These are phyloP conservation scores for Cydia fagiglandana DNA, from an alignment of 1,140 invertebrate species.

Conservation along the genomic window DNA sequence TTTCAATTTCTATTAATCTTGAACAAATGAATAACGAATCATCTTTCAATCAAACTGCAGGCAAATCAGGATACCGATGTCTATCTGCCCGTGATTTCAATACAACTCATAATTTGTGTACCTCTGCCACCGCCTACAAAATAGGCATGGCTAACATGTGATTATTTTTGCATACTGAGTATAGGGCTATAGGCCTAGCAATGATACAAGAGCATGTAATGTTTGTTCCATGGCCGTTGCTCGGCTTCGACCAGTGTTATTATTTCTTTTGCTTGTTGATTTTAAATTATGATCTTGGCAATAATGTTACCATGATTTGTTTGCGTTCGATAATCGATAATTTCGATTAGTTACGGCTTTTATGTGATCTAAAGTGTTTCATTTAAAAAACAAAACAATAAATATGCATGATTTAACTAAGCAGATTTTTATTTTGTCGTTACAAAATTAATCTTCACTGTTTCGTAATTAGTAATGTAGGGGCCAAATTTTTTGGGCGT, in stretches of 20 bases:
- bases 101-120: too few relatives aligned
- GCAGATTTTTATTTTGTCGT: too few relatives aligned
- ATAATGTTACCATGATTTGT: neutral
- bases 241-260: neutral
- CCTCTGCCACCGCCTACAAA: neutral
- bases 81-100: too few relatives aligned
- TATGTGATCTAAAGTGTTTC: neutral
- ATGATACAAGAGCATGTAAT: neutral
- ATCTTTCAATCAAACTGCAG: too few relatives aligned
- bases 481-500: too few relatives aligned
- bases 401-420: too few relatives aligned
- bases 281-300: neutral
- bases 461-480: too few relatives aligned
- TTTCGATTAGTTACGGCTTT: neutral
- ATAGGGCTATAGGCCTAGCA: neutral
- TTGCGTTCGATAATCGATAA: neutral
- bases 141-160: neutral
- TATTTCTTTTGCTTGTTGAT: neutral
- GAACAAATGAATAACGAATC: too few relatives aligned
- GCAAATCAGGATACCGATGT: too few relatives aligned
- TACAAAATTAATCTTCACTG: too few relatives aligned
- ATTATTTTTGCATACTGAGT: constrained; percentile 13
- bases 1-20: too few relatives aligned
- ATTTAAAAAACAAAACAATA: too few relatives aligned
- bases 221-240: neutral